Conservation (phyloP, 2,113 vertebrate species). For the Cynoglossus semilaevis region DNA sequence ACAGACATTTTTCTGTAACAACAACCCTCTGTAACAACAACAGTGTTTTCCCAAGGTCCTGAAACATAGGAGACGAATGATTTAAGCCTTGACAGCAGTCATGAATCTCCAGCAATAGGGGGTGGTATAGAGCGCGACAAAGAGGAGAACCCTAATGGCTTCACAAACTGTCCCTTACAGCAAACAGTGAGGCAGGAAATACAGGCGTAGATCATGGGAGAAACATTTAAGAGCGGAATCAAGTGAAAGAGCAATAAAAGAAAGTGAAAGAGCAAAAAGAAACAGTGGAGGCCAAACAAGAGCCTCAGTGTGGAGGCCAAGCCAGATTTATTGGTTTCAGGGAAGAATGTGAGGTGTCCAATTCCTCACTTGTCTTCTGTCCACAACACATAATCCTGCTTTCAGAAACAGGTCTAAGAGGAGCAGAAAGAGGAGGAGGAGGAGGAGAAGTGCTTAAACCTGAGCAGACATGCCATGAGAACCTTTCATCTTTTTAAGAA, state of each 20-base stretch:
- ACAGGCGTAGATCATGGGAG: constrained; percentile 50
- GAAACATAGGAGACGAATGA: background rate
- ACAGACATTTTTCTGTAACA: background rate
- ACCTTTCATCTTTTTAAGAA: constrained; percentile 8
- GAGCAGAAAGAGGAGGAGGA: background rate
- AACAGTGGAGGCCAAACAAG: constrained; percentile 52
- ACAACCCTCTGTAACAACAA: background rate
- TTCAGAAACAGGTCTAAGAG: constrained; percentile 6
- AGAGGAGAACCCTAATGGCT: background rate
- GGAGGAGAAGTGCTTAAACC: constrained; percentile 15
- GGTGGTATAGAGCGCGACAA: constrained; percentile 12
- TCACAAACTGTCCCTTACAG: constrained; percentile 24
- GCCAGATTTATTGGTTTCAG: constrained; percentile 56
- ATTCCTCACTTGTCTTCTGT: constrained; percentile 62
- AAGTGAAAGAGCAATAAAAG: constrained; percentile 47
- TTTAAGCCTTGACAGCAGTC: background rate
- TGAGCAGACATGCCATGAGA: constrained; percentile 15
- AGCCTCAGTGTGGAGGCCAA: constrained; percentile 44
- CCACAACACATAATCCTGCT: constrained; percentile 41
- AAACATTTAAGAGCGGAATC: constrained; percentile 39
- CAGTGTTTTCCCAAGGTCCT: background rate
- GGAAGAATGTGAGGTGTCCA: constrained; percentile 64
- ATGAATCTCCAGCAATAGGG: constrained; percentile 2
- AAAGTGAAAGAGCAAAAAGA: constrained; percentile 19
- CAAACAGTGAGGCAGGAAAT: constrained; percentile 40